These are phyloP conservation scores for Hydrochoerus hydrochaeris DNA, from an alignment of 2,113 vertebrate genomes.

Conservation along the genomic window DNA sequence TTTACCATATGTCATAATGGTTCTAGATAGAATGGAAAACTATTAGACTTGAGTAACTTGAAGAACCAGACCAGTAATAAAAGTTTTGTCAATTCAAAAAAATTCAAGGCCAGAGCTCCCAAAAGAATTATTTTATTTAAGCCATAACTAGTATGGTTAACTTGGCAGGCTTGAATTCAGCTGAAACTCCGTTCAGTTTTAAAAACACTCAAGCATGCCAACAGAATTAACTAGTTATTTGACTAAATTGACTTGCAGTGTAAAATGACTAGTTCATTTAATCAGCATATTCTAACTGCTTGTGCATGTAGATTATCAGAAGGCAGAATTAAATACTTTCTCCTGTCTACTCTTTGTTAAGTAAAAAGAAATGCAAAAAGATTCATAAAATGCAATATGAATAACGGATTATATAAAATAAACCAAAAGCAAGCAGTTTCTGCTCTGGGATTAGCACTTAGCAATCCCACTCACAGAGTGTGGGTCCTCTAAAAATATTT, in stretches of 20 bases:
- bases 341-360: constrained; percentile 35
- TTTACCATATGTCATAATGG: constrained; percentile 71
- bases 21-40: constrained; percentile 57
- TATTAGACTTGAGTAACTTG: constrained; percentile 51
- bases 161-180: constrained; percentile 37
- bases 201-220: neutral
- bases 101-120: neutral
- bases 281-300: neutral
- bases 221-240: constrained; percentile 60
- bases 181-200: constrained; percentile 51
- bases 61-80: constrained; percentile 48
- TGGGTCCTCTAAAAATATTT: neutral
- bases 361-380: neutral
- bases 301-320: neutral
- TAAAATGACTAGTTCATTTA: constrained; percentile 32
- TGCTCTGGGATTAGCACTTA: neutral
- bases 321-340: neutral
- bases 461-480: neutral
- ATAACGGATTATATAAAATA: constrained; percentile 39
- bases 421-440: neutral
- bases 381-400: constrained; percentile 14
- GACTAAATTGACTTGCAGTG: neutral
- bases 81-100: constrained; percentile 63
- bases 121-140: constrained; percentile 66
- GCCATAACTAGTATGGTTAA: constrained; percentile 55